A percentile compares a stretch with the other conserved stretches of the same genome.
phyloP scores from a whole-genome alignment of 2,113 vertebrate genomes.

The Gadus macrocephalus region DNA sequence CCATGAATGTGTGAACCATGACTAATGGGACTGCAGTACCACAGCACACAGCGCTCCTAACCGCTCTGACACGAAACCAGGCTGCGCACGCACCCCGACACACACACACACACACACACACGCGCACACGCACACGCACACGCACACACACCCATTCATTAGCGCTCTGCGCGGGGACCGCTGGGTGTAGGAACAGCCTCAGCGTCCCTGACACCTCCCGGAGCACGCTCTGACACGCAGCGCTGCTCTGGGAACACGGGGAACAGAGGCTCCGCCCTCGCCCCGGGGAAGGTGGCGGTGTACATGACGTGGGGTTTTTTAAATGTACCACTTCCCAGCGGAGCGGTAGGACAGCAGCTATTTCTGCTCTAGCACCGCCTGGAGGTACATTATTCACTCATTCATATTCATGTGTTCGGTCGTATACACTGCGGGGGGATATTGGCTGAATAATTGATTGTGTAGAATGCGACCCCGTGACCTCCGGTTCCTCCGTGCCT shows the following conservation, averaged over 20 bases:
- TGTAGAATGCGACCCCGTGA: background rate
- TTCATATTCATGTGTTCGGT: constrained; percentile 17
- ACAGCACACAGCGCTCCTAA: too few species aligned
- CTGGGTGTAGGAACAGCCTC: too few species aligned
- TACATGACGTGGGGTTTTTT: constrained; percentile 16
- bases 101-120: too few species aligned
- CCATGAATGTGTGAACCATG: too few species aligned
- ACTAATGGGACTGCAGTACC: too few species aligned
- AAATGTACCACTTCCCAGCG: constrained; percentile 39
- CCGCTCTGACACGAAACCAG: too few species aligned
- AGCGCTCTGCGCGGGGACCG: too few species aligned
- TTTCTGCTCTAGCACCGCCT: constrained; percentile 36
- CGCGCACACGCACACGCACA: background rate
- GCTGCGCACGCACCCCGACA: too few species aligned
- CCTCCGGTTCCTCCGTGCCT: constrained; percentile 18
- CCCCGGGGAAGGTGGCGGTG: constrained; percentile 46
- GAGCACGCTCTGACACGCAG: too few species aligned
- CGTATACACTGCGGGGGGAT: background rate
- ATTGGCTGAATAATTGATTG: constrained; percentile 1
- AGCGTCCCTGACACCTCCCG: too few species aligned
- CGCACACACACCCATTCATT: background rate
- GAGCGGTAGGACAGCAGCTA: constrained; percentile 49
- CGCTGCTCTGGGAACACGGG: constrained; percentile 8
- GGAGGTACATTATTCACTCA: constrained; percentile 30
- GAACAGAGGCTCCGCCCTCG: constrained; percentile 18